phyloP scores from a whole-genome alignment of 2,113 vertebrate species.

The Porphyrio hochstetteri region DNA sequence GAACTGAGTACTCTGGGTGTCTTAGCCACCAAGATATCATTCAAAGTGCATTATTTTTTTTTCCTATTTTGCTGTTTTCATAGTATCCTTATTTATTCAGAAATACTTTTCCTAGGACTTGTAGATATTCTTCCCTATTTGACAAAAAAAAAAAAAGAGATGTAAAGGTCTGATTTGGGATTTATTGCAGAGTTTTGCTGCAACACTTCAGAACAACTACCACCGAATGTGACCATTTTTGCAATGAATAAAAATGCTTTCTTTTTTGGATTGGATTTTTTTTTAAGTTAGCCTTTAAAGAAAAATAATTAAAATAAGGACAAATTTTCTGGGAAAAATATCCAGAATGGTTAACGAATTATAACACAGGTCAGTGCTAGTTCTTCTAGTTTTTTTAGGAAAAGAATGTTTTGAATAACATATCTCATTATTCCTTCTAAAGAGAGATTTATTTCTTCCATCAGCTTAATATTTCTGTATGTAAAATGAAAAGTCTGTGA shows the following conservation, averaged over 20 bases:
- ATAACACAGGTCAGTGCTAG: neutral
- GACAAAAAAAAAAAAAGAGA: neutral
- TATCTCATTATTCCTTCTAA: neutral
- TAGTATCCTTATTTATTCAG: neutral
- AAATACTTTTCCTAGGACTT: neutral
- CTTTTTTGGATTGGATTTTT: neutral
- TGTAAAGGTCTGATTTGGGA: neutral
- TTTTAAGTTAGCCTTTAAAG: neutral
- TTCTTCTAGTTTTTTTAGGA: neutral
- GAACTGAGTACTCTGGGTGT: neutral
- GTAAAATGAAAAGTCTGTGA: too few species aligned
- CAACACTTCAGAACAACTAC: neutral
- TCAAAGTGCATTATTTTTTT: neutral
- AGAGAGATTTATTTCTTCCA: neutral
- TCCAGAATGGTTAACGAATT: neutral
- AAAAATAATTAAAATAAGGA: neutral
- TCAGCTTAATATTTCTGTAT: neutral
- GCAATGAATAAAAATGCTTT: neutral
- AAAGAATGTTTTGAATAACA: slow-evolving; percentile 1
- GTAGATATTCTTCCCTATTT: neutral
- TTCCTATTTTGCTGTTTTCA: neutral
- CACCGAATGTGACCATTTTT: neutral
- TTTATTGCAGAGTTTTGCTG: neutral
- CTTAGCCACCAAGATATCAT: neutral
- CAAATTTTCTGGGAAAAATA: neutral